Evolutionary conservation across 2,113 vertebrate species (phyloP), one percentile per base, ranked within the genome.

Genomic region (Gobiocypris rarus): DNA sequence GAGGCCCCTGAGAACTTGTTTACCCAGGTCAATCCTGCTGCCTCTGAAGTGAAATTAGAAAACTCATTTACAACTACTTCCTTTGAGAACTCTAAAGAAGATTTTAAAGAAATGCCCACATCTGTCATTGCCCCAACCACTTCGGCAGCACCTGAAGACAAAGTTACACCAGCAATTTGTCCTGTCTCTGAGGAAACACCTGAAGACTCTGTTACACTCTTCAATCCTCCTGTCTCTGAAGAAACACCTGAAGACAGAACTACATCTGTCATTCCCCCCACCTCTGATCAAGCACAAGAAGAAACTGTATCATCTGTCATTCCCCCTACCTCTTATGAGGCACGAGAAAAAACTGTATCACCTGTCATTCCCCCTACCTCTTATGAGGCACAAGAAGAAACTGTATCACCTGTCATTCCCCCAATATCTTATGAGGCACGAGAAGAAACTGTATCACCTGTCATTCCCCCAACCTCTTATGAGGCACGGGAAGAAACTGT

Each of bases 61-160:
- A 89, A 26, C 9, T 28, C 41, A 13, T 1, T 3, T 0, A n/a
- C 75, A 70, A 86, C 81, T 75, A 26, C 75, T 81, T 61, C 80
- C 1, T 70, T 28, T 77, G 70, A 82, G 43, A 82, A 88, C 65
- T 19, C 26, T 75, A 74, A 74, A 48, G 73, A 50, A 4, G 48
- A 70, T 70, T 70, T 10, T 41, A 70, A 70, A 11, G 34, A 75
- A 50, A 75, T 10, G 3, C 14, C 13, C 14, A 31, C 24, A 75
- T 3, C 26, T 52, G 48, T 52, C 9, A 6, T 24, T 75, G 41
- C 71, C n/a, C 22, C 70, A 14, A 31, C 71, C 19, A 24, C n/a
- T 67, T 86, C 11, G 0, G 80, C 70, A 28, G 86, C 87, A 58
- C 69, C 86, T 17, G 86, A 85, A 67, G 56, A 31, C 26, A 31